A percentile compares a stretch with the other conserved stretches of the same genome.
Evolutionary conservation across 2,113 vertebrate genomes (phyloP).

Genomic region (Baryphthengus martii): DNA sequence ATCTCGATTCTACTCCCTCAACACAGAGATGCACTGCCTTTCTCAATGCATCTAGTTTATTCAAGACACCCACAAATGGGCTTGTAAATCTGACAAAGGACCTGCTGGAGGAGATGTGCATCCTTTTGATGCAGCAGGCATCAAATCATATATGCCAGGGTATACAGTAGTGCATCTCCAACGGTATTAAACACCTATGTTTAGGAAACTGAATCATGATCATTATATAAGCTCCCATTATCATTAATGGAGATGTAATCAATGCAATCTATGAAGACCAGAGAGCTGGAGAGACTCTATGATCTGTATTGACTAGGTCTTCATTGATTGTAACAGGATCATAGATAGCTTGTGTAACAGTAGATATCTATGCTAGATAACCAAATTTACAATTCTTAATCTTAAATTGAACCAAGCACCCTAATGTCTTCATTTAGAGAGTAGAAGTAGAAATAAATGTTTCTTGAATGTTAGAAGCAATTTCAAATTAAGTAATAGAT

Average conservation of each 20-base stretch:
- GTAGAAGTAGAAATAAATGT: background rate
- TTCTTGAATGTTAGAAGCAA: conserved; percentile 14
- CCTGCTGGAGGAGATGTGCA: background rate
- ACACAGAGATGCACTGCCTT: background rate
- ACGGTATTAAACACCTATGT: background rate
- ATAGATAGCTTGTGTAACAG: background rate
- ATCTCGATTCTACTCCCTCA: background rate
- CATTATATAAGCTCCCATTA: background rate
- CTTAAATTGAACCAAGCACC: background rate
- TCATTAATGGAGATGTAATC: conserved; percentile 16
- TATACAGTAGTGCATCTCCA: background rate
- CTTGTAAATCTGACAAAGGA: background rate
- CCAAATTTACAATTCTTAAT: conserved; percentile 5
- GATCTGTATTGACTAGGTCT: background rate
- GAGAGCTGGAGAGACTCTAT: background rate
- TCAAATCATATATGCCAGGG: no score
- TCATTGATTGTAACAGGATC: conserved; percentile 37
- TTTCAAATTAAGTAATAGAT: conserved; percentile 33
- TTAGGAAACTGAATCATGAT: background rate
- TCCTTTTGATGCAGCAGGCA: background rate
- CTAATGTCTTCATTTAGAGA: background rate
- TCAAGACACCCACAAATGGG: background rate
- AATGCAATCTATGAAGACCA: conserved; percentile 22
- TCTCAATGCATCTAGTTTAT: background rate
- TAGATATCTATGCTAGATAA: background rate